These are phyloP conservation scores for Cryptocheilus praepositus DNA, from an alignment of 2,888 invertebrate species.

Conservation along the genomic window DNA sequence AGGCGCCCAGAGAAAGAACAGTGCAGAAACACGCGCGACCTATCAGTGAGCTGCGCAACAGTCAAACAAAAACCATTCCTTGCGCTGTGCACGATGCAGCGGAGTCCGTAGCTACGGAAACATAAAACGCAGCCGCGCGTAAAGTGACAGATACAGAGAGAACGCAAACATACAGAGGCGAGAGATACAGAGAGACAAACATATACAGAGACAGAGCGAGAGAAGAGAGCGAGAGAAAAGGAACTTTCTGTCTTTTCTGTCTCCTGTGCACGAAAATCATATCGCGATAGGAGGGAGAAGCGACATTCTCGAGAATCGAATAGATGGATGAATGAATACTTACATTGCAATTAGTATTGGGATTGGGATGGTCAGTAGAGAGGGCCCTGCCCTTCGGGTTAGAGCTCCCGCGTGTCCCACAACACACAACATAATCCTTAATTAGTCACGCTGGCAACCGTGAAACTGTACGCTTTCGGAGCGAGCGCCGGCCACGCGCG, in stretches of 20 bases:
- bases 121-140: too few relatives aligned
- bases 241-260: constrained; percentile 4
- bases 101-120: too few relatives aligned
- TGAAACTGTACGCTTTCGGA: constrained; percentile 42
- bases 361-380: constrained; percentile 73
- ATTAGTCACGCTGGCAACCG: constrained; percentile 72
- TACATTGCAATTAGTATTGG: constrained; percentile 74
- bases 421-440: constrained; percentile 73
- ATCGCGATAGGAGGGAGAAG: constrained; percentile 56
- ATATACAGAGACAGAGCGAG: constrained; percentile 18
- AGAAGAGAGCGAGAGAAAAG: constrained; percentile 23
- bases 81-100: too few relatives aligned
- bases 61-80: too few relatives aligned
- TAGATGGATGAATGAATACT: constrained; percentile 72
- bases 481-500: constrained; percentile 28
- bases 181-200: too few relatives aligned
- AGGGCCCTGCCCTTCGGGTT: constrained; percentile 73
- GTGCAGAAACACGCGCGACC: constrained; percentile 73
- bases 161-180: too few relatives aligned
- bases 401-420: constrained; percentile 74
- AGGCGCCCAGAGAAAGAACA: constrained; percentile 31
- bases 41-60: constrained; percentile 50
- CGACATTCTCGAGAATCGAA: constrained; percentile 62
- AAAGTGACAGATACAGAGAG: too few relatives aligned
- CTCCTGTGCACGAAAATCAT: neutral